Conservation (phyloP, 2,797 vertebrate genomes). For the Pseudochaenichthys georgianus region DNA sequence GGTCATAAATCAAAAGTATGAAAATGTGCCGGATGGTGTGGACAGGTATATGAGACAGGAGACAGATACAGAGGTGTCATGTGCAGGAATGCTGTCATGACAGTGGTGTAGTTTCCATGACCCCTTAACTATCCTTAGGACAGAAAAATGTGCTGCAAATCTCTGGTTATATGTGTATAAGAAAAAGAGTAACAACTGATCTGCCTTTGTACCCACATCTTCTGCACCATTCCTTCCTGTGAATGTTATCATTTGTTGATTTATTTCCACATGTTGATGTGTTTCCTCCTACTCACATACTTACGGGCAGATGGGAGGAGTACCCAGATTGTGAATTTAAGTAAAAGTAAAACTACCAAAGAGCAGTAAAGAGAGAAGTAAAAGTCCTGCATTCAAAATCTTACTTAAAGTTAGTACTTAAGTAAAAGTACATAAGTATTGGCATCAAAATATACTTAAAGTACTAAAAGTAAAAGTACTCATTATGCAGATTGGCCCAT, state of each 20-base stretch:
- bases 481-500: no score
- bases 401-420: no score
- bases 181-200: background rate
- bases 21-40: slow-evolving; percentile 47
- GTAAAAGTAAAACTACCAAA: no score
- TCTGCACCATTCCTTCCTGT: background rate
- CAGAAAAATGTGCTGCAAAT: slow-evolving; percentile 5
- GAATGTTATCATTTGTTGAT: background rate
- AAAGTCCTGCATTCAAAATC: no score
- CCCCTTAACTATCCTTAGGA: slow-evolving; percentile 22
- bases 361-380: no score
- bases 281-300: slow-evolving; percentile 14
- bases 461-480: no score
- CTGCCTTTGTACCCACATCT: background rate
- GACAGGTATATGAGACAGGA: slow-evolving; percentile 36
- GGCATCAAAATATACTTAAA: no score
- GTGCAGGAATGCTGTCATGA: slow-evolving; percentile 35
- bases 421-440: no score
- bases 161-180: background rate
- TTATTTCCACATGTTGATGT: background rate
- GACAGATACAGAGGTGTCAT: slow-evolving; percentile 32
- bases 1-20: slow-evolving; percentile 28
- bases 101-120: slow-evolving; percentile 39
- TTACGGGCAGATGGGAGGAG: background rate
- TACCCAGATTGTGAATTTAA: no score